phyloP scores from a whole-genome alignment of 2,888 invertebrate species.

The Diaperis boleti region DNA sequence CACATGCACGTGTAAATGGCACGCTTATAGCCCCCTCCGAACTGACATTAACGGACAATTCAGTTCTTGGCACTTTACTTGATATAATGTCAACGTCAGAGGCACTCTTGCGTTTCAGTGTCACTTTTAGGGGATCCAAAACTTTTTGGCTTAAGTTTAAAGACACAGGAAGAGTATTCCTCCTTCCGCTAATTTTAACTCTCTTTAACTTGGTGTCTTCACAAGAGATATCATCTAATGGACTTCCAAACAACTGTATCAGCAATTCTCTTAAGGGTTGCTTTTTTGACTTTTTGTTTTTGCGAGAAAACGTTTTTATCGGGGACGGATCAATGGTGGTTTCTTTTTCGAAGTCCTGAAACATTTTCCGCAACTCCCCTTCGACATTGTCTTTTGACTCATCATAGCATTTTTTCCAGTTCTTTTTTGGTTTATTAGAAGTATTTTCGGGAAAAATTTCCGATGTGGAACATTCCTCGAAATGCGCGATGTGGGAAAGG shows the following conservation, averaged over 20 bases:
- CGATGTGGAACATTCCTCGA: not conserved
- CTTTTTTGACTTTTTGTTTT: not conserved
- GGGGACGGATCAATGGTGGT: not conserved
- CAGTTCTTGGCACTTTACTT: not conserved
- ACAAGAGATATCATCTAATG: not conserved
- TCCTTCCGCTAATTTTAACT: not conserved
- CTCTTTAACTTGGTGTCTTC: not conserved
- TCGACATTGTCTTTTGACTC: not conserved
- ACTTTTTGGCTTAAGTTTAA: not conserved
- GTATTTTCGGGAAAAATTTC: not conserved
- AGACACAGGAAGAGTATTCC: conserved; percentile 5
- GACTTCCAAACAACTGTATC: conserved; percentile 13
- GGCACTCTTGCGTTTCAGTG: conserved; percentile 11
- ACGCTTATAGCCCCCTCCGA: not conserved
- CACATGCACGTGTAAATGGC: not conserved
- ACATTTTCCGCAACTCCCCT: conserved; percentile 9
- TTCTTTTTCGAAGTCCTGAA: not conserved
- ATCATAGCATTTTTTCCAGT: not conserved
- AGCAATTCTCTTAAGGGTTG: not conserved
- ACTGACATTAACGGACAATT: not conserved
- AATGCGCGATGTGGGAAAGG: not conserved
- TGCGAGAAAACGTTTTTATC: not conserved
- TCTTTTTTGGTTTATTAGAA: not conserved
- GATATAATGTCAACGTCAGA: not conserved
- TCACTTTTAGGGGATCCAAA: not conserved